Evolutionary conservation across 2,113 vertebrate genomes (phyloP), one percentile per base, ranked within the genome.

Genomic region (Odocoileus virginianus): DNA sequence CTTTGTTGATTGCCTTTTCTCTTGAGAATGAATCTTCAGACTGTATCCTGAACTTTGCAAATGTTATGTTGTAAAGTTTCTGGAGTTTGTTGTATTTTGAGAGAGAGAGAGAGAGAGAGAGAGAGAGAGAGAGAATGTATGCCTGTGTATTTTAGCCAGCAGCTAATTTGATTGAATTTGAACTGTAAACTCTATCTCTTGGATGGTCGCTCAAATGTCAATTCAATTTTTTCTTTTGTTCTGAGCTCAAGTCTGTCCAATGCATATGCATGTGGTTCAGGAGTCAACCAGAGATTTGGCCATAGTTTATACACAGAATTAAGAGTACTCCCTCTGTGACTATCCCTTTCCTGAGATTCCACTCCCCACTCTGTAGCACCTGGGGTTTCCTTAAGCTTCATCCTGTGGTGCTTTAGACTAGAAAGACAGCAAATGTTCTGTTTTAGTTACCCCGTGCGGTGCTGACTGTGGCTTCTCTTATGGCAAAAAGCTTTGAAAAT

Each of bases 301-400:
- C n/a, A 87, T 36, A 87, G 33, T 87, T 89, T 88, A 64, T 43
- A 97, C 21, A 87, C 19, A 87, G 60, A 95, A 93, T 43, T 83
- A 54, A 90, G 40, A 23, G 28, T 45, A 2, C 27, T 40, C 11
- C 40, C 43, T 71, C 23, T 45, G 15, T 17, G 47, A 43, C 13
- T 84, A 30, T 86, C 43, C 74, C 11, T 55, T 71, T 89, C 83
- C 52, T 74, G 28, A 91, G 71, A 89, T 43, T 52, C 15, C 55
- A 71, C 58, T 7, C 33, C 52, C 82, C 36, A 36, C 30, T 43
- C 17, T 79, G 27, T 17, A 93, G n/a, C 36, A 93, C 47, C 30
- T 81, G 43, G 54, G 15, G 6, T 33, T 74, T 87, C 81, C 58
- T 55, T 78, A 40, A 82, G 79, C 78, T 50, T 85, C 81, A 13